Base-by-base conservation (phyloP, 2,797 vertebrate genomes). In the Sylvia borin region DNA sequence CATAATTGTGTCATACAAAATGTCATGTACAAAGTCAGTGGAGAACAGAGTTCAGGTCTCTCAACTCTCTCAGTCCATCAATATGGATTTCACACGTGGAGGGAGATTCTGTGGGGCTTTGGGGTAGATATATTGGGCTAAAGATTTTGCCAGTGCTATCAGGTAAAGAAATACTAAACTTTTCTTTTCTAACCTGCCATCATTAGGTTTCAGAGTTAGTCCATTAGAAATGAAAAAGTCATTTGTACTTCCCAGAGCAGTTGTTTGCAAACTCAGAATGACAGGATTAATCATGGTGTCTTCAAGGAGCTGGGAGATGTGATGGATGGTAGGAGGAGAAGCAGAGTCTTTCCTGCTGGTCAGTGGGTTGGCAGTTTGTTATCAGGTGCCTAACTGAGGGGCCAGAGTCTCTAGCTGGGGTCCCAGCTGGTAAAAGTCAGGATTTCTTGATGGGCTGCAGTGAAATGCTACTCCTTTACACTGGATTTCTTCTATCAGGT, bases 81-180 rank as follows among this genome's bases (percentile, higher is more conserved):
- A 36, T 36, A 14, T 13, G 36, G 32, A 72, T 90, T 83, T 90
- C 38, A 31, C 43, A 16, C 0, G 1, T 40, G 36, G 53, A 61
- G 9, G 64, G 25, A 65, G 19, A 36, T 15, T 36, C 11, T 24
- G 2, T 47, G 22, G 60, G 60, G 29, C 36, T 50, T 74, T 11
- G 27, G n/a, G 15, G 14, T 48, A 54, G 38, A 34, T 16, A 11
- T 43, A 34, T 32, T 21, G 54, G 31, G 32, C 42, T 75, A 72
- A 72, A 62, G 66, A 66, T 78, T 94, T 92, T 94, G 16, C 32
- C 88, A 38, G 26, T 48, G 19, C 29, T 81, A 36, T 84, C 40
- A 54, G 62, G 29, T 62, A 71, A 61, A 73, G 27, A 76, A 88
- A 73, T 55, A 48, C 10, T 36, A 26, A 72, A 45, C 31, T 55